These are phyloP conservation scores for Xanthia togata DNA, from an alignment of 2,888 invertebrate genomes.

Conservation along the genomic window DNA sequence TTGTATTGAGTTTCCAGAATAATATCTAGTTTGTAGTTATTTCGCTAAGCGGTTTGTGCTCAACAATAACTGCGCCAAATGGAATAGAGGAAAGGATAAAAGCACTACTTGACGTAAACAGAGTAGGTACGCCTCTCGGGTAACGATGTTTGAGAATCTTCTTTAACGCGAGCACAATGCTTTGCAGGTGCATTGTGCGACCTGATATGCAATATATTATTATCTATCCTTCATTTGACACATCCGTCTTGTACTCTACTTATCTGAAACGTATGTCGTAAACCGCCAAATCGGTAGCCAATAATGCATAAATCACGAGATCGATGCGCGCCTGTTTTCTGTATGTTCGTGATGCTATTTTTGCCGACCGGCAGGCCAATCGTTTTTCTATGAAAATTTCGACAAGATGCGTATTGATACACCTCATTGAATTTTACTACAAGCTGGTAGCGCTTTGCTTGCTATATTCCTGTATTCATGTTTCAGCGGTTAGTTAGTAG, in stretches of 20 bases:
- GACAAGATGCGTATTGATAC: conserved; percentile 71
- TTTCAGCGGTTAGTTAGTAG: conserved; percentile 29
- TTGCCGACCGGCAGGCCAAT: conserved; percentile 76
- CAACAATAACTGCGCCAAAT: conserved; percentile 62
- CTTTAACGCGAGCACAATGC: conserved; percentile 66
- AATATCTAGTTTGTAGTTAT: conserved; percentile 42
- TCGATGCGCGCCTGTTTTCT: conserved; percentile 88
- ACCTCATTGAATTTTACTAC: conserved; percentile 60
- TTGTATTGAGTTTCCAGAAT: conserved; percentile 34
- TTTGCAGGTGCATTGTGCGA: conserved; percentile 67
- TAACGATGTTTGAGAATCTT: conserved; percentile 76
- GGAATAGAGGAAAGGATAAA: conserved; percentile 64
- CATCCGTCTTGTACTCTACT: conserved; percentile 67
- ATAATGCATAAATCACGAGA: conserved; percentile 87
- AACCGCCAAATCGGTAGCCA: conserved; percentile 82
- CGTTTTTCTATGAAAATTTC: conserved; percentile 83
- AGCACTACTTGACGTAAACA: conserved; percentile 70
- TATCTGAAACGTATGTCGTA: conserved; percentile 77
- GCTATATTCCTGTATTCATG: conserved; percentile 12
- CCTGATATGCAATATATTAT: conserved; percentile 64
- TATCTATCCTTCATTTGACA: conserved; percentile 74
- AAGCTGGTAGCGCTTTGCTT: conserved; percentile 48
- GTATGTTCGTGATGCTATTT: conserved; percentile 88
- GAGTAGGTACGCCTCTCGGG: conserved; percentile 66
- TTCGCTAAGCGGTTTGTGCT: conserved; percentile 54